Base-by-base conservation (phyloP, 1,140 invertebrate genomes). In the Glossosoma conforme region DNA sequence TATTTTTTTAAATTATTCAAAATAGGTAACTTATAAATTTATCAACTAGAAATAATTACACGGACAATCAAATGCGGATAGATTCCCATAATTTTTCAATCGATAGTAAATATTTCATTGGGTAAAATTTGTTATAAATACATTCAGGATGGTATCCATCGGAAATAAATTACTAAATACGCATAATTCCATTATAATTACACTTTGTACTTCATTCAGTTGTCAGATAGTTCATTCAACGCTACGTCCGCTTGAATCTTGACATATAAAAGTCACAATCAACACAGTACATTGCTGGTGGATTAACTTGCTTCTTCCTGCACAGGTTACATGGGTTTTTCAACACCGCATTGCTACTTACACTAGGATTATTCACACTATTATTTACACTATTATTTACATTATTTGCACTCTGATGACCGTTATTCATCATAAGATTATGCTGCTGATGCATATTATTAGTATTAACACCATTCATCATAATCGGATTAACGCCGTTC, bases 251-350 rank as follows among this genome's bases (percentile, higher is more conserved):
- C 60, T 84, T 82, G 63, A 91, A 91, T 59, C 87, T 78, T 21
- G 89, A 89, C 86, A 94, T 87, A 62, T 94, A 94, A 75, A 87
- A 92, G 62, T 92, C 87, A 69, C 91, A 94, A 65, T 93, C 89
- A 11, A 83, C 76, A 69, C 91, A 94, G 65, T 93, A 93, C 24
- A 86, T 77, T 9, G 83, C 81, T 0, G 86, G 82, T 18, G 85
- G 78, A 3, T 75, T 77, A 3, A 93, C 82, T 50, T 79, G 77
- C 62, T 90, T 89, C 63, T 93, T 91, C 18, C 88, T 76, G 65
- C 91, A 94, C 41, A 94, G 74, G 72, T 91, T 85, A 66, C 91
- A 93, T 19, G 77, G 77, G 19, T 70, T 69, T 62, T 80, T 80
- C 19, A 74, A 62, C n/a, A 66, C 67, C 49, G 62, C 60, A 62